Evolutionary conservation across 2,113 vertebrate genomes (phyloP).

Genomic region (Agapornis roseicollis): DNA sequence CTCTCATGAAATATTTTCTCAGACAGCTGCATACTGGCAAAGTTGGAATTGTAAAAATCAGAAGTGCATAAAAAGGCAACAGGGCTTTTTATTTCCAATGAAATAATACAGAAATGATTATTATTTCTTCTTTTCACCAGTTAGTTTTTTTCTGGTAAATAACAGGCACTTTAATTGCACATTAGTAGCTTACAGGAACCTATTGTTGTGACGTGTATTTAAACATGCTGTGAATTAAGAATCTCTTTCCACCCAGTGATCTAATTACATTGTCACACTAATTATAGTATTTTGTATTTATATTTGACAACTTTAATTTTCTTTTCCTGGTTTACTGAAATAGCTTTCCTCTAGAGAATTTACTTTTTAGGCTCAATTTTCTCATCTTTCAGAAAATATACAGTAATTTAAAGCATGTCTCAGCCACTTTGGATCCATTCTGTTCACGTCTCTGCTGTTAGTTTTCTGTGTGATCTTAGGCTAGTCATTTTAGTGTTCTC

Average conservation of each 20-base stretch:
- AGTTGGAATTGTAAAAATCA: neutral
- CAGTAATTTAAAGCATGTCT: neutral
- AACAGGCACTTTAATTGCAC: constrained; percentile 73
- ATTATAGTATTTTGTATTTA: constrained; percentile 26
- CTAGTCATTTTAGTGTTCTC: constrained; percentile 15
- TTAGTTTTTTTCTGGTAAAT: constrained; percentile 34
- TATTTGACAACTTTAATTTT: constrained; percentile 53
- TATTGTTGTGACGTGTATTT: constrained; percentile 75
- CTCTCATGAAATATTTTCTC: neutral
- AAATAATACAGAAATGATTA: neutral
- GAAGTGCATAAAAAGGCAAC: neutral
- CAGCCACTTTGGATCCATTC: neutral
- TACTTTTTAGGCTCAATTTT: constrained; percentile 1
- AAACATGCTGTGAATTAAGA: constrained; percentile 56
- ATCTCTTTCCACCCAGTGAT: constrained; percentile 5
- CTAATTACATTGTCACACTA: constrained; percentile 48
- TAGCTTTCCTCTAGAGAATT: constrained; percentile 19
- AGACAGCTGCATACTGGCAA: neutral
- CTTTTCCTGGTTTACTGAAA: constrained; percentile 5
- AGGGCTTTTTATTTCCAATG: neutral
- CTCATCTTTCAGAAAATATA: neutral
- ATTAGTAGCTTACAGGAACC: constrained; percentile 18
- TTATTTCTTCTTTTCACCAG: neutral
- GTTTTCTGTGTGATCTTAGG: constrained; percentile 13
- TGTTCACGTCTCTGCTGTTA: neutral